Base-by-base conservation (phyloP, 2,113 vertebrate species). In the Orthonyx spaldingii region DNA sequence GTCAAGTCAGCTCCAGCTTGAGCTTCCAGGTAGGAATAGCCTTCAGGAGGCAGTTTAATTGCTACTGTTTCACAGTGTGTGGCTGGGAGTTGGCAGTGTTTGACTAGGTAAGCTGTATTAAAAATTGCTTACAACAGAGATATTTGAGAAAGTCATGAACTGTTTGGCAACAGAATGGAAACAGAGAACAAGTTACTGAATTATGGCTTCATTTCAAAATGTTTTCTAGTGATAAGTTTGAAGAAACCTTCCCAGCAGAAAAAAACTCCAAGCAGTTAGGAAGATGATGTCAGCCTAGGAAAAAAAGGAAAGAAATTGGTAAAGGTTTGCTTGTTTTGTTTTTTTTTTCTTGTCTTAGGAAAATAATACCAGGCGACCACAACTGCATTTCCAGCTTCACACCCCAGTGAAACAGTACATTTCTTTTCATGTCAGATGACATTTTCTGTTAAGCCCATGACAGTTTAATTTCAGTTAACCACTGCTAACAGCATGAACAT, bases 381-480 rank as follows among this genome's bases (percentile, higher is more conserved):
- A 42, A 30, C 41, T 80, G 69, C 5, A 4, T 86, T 79, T 88
- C 57, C 60, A 75, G 71, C 84, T 91, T 78, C 66, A 49, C 20
- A 75, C 87, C 46, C 59, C 57, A 76, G 52, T 91, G 69, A 81
- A 93, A 12, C 41, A 72, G 70, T 11, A 59, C 56, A 28, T 85
- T 96, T 90, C 79, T 93, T 96, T 94, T 97, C 69, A 89, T 87
- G 92, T 84, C 72, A 88, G 69, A 93, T 95, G 94, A 93, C 97
- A 97, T 92, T 94, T 96, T 90, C 72, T 93, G 96, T 92, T 95
- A 90, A 96, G 91, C 63, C 83, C 50, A 35, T 97, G 97, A 97
- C 95, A 97, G 74, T 94, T 97, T 97, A 97, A 97, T 97, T 97
- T 95, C 78, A 95, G 87, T 97, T 97, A 97, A 97, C 92, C 65